These are phyloP conservation scores for Ylistrum balloti DNA, from an alignment of 1,140 invertebrate genomes.

Conservation along the genomic window DNA sequence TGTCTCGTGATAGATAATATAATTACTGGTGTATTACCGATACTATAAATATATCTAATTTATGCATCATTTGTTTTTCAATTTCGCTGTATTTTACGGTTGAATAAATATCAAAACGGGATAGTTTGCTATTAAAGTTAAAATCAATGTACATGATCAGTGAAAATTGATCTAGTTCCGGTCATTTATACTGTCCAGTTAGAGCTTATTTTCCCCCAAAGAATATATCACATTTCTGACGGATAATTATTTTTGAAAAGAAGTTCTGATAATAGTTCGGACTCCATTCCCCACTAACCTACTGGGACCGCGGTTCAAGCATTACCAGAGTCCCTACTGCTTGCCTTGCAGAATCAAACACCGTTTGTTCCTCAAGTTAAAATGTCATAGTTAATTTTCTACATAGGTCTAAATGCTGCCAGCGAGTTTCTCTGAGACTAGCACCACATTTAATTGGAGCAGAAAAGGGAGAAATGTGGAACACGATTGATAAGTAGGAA, in stretches of 20 bases:
- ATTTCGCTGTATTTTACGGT: too few relatives aligned
- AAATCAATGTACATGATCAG: too few relatives aligned
- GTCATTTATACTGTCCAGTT: not conserved
- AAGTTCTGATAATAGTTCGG: not conserved
- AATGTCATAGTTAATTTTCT: constrained; percentile 36
- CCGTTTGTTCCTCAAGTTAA: not conserved
- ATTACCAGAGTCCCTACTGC: not conserved
- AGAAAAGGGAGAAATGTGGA: constrained; percentile 19
- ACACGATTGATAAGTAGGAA: not conserved
- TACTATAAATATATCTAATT: too few relatives aligned
- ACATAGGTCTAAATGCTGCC: not conserved
- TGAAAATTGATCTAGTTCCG: too few relatives aligned
- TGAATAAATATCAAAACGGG: too few relatives aligned
- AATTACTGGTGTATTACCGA: too few relatives aligned
- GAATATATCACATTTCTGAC: not conserved
- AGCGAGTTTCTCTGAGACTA: not conserved
- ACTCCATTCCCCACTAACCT: not conserved
- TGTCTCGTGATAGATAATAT: too few relatives aligned
- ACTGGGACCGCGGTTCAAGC: not conserved
- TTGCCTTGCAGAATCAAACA: constrained; percentile 25
- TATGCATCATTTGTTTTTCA: too few relatives aligned
- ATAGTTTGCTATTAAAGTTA: too few relatives aligned
- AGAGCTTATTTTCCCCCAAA: not conserved
- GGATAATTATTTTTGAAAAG: constrained; percentile 2
- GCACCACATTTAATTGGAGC: not conserved